These are phyloP conservation scores for Eunapius fragilis DNA, from an alignment of 37 sponge, comb jelly and placozoan genomes.

Conservation along the genomic window DNA sequence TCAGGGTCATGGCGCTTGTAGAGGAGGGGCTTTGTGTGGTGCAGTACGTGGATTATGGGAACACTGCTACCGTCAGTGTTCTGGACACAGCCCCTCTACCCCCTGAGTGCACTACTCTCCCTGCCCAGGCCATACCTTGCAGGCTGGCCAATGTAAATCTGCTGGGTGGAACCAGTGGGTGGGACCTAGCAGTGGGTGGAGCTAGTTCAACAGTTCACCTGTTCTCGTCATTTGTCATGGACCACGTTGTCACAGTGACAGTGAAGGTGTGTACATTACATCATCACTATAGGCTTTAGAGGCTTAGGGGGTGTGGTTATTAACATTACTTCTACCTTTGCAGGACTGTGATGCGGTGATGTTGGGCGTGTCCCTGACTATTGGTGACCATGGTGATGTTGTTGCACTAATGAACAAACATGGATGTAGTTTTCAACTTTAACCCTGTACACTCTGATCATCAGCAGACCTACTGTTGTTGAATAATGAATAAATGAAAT, in stretches of 20 bases:
- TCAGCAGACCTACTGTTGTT: background rate
- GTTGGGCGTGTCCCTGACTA: background rate
- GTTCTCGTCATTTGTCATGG: background rate
- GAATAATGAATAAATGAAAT: background rate
- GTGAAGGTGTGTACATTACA: background rate
- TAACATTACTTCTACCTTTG: background rate
- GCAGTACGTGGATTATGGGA: constrained; percentile 41
- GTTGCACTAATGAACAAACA: background rate
- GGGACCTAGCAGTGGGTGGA: background rate
- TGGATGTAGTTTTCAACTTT: background rate
- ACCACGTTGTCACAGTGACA: background rate
- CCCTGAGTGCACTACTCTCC: background rate
- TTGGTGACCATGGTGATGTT: background rate
- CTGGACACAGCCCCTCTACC: constrained; percentile 3
- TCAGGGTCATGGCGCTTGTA: background rate
- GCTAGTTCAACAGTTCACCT: background rate
- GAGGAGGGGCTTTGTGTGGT: constrained; percentile 11
- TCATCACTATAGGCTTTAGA: background rate
- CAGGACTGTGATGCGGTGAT: background rate
- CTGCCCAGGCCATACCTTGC: constrained; percentile 26
- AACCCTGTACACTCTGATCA: background rate
- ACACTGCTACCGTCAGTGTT: background rate
- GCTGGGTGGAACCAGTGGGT: background rate
- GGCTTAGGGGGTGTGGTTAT: background rate
- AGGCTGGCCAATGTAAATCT: background rate